Base-by-base conservation (phyloP, 2,113 vertebrate species). In the Pleuronectes platessa region DNA sequence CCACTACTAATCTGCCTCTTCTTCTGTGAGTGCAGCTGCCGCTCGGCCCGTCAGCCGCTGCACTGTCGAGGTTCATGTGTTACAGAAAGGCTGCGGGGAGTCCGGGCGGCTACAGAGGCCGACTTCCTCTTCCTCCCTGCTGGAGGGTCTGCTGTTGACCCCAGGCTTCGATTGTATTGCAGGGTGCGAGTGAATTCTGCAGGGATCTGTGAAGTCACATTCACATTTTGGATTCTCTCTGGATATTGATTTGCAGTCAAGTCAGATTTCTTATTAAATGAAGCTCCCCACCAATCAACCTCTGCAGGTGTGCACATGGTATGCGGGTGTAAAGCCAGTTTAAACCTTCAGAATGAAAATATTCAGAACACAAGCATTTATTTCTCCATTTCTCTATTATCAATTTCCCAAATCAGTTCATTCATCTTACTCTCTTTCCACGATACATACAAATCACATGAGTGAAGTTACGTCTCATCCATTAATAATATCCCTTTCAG, bases 1-100 rank as follows among this genome's bases (percentile, higher is more conserved):
- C 54, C 42, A 45, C 77, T 23, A 24, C 68, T 92, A 89, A 87
- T 91, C 83, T 82, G 80, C 59, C 40, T 74, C 79, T 2, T 71
- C 68, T 47, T 67, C 56, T 68, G 78, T 21, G 14, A 35, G 59
- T 71, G 47, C 87, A 89, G 85, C 78, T 89, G 86, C 2, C 66
- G 81, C 67, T 27, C 17, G 77, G 62, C 54, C 45, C 15, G 3
- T 72, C 40, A 42, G 40, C 40, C 3, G 3, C 40, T 42, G 58
- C 61, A 54, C 61, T 69, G 40, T 56, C n/a, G 53, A 14, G 40
- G 40, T 42, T 42, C 12, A 60, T 58, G 59, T 64, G 56, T 70
- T 64, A 76, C 64, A 77, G 59, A 60, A 12, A 47, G 21, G 62
- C 63, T 72, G 47, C 67, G 24, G 54, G 8, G 53, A 27, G 40